A percentile compares a stretch with the other conserved stretches of the same genome.
phyloP scores from a whole-genome alignment of 2,797 vertebrate genomes.

The Threskiornis aethiopicus region DNA sequence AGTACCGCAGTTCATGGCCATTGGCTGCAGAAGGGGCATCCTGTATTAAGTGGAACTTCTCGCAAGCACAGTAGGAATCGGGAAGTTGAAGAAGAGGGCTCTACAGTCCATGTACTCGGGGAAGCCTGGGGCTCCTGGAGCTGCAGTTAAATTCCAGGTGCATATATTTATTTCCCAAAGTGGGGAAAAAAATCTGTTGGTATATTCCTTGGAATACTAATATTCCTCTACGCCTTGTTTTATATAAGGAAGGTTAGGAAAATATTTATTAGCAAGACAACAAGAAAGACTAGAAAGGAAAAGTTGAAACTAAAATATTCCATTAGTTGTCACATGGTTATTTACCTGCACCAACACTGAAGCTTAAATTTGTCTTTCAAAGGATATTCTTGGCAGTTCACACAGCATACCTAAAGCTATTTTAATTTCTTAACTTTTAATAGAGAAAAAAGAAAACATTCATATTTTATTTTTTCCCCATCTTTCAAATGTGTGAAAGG shows the following conservation, averaged over 20 bases:
- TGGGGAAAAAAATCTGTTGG: neutral
- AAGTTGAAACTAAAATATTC: neutral
- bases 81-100: neutral
- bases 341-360: neutral
- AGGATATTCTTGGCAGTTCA: neutral
- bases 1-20: neutral
- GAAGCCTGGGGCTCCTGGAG: neutral
- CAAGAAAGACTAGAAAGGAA: conserved; percentile 35
- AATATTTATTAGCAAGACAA: conserved; percentile 25
- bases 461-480: neutral
- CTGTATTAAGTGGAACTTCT: neutral
- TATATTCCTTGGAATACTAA: neutral
- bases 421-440: conserved; percentile 22
- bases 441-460: neutral
- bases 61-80: neutral
- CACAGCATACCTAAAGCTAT: neutral
- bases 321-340: conserved; percentile 13
- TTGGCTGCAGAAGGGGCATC: neutral
- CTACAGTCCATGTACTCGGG: rapidly evolving
- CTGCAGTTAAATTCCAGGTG: neutral
- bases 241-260: conserved; percentile 35
- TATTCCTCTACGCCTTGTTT: conserved; percentile 17
- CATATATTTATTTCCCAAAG: neutral
- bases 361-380: conserved; percentile 38
- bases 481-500: neutral